A percentile compares a stretch with the other conserved stretches of the same genome.
These are phyloP conservation scores for Apteryx owenii DNA, from an alignment of 2,113 vertebrate species.

Conservation along the genomic window DNA sequence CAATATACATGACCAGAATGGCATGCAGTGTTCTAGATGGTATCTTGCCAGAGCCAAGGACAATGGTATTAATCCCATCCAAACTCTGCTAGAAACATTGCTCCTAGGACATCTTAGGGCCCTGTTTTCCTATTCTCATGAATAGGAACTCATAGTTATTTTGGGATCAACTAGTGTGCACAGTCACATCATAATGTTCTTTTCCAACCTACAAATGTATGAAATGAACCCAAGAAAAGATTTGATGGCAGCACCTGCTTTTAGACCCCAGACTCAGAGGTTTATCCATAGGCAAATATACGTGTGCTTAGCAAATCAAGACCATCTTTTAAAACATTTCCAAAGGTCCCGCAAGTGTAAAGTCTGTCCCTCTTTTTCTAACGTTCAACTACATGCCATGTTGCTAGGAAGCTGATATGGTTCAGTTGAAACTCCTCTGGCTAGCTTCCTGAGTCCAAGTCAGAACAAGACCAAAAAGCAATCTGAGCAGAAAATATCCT, in stretches of 20 bases:
- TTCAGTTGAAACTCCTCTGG: not conserved
- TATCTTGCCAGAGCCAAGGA: not conserved
- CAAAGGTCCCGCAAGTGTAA: not conserved
- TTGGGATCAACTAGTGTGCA: not conserved
- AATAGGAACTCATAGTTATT: not conserved
- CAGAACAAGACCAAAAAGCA: not conserved
- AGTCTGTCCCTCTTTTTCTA: no score
- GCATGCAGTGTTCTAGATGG: not conserved
- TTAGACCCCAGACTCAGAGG: no score
- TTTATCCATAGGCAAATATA: not conserved
- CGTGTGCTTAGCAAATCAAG: not conserved
- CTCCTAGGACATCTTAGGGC: not conserved
- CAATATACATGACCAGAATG: not conserved
- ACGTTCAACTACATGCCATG: rapidly evolving
- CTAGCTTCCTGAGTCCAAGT: not conserved
- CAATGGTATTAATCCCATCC: not conserved
- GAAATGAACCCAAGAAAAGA: not conserved
- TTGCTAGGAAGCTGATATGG: not conserved
- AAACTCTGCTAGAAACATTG: not conserved
- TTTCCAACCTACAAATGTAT: not conserved
- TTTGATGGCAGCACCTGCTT: not conserved
- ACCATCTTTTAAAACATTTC: not conserved
- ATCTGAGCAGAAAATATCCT: not conserved
- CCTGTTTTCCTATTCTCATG: not conserved
- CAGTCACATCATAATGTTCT: not conserved